Evolutionary conservation across 2,888 invertebrate genomes (phyloP), one percentile per base, ranked within the genome.

Genomic region (Bombyx huttoni): DNA sequence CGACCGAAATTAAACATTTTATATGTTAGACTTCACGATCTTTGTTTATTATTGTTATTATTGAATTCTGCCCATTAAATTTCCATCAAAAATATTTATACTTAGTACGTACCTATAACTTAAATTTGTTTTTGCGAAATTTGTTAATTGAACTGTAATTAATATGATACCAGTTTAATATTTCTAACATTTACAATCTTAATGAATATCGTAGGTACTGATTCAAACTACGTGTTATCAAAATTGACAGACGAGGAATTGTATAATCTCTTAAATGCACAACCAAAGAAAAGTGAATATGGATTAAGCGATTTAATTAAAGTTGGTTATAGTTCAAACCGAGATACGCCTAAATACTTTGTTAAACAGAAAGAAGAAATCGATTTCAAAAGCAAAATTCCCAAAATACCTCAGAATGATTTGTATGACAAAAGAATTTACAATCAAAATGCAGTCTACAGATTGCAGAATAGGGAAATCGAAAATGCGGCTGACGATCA

Each of bases 191-290:
- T 40, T 40, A 10, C 12, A 10, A 10, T 3, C 7, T 40, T 40
- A 40, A 3, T 40, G 12, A 5, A 24, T 24, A 8, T 12, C 40
- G 7, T 40, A 85, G 86, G 72, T 56, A 73, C 72, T 51, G 81
- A 85, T 49, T 70, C 68, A 8, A 75, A 76, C 1, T 81, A 78
- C 59, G 58, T 86, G 51, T 68, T 87, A 48, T 83, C 87, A 1
- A 85, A 84, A 60, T 64, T 87, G 56, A 72, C 81, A 9, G 83
- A 87, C 52, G 68, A 75, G 48, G 81, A 84, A 51, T 68, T 87
- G 12, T 59, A 86, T 46, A 76, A 75, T 55, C 61, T 87, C 47
- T 65, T 87, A 47, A 77, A 68, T 45, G 68, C 73, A 33, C 74
- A 79, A 59, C 79, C 83, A 3, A 70, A 68, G 49, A 80, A 74